A percentile compares a stretch with the other conserved stretches of the same genome.
Conservation (phyloP, 1,140 invertebrate genomes). For the Lasioglossum baleicum region DNA sequence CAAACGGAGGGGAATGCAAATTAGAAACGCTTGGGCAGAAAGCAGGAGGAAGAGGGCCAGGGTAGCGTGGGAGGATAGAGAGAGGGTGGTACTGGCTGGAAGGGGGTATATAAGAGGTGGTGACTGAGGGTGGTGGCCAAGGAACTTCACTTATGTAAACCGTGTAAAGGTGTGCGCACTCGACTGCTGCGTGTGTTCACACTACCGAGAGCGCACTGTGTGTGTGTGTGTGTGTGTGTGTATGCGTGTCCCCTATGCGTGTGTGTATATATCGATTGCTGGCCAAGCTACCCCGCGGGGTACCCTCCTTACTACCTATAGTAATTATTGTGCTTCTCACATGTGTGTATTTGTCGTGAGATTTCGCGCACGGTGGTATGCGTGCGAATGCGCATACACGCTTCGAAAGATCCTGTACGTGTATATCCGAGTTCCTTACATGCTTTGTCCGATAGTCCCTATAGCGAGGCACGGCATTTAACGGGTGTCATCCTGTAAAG, state of each 20-base stretch:
- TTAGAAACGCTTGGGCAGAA: slow-evolving; percentile 79
- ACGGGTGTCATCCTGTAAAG: slow-evolving; percentile 74
- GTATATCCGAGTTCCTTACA: slow-evolving; percentile 68
- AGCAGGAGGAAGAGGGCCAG: slow-evolving; percentile 65
- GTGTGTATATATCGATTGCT: slow-evolving; percentile 78
- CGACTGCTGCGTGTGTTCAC: slow-evolving; percentile 48
- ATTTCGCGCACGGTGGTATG: slow-evolving; percentile 49
- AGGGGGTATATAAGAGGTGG: slow-evolving; percentile 68
- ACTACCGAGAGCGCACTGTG: background rate
- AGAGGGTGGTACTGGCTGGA: slow-evolving; percentile 54
- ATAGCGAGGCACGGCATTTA: slow-evolving; percentile 69
- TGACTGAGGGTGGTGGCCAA: slow-evolving; percentile 71
- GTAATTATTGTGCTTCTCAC: slow-evolving; percentile 77
- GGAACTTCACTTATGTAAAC: slow-evolving; percentile 76
- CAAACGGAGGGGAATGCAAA: slow-evolving; percentile 79
- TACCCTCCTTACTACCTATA: slow-evolving; percentile 68
- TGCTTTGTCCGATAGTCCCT: slow-evolving; percentile 72
- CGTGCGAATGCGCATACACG: slow-evolving; percentile 53
- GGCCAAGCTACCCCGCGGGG: slow-evolving; percentile 70
- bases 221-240: slow-evolving; percentile 49
- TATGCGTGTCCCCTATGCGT: slow-evolving; percentile 57
- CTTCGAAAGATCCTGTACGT: slow-evolving; percentile 37
- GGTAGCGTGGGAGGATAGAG: slow-evolving; percentile 52
- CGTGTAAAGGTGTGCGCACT: slow-evolving; percentile 61
- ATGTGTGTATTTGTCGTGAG: slow-evolving; percentile 73